These are phyloP conservation scores for Eupithecia tripunctaria DNA, from an alignment of 2,888 invertebrate species.

Conservation along the genomic window DNA sequence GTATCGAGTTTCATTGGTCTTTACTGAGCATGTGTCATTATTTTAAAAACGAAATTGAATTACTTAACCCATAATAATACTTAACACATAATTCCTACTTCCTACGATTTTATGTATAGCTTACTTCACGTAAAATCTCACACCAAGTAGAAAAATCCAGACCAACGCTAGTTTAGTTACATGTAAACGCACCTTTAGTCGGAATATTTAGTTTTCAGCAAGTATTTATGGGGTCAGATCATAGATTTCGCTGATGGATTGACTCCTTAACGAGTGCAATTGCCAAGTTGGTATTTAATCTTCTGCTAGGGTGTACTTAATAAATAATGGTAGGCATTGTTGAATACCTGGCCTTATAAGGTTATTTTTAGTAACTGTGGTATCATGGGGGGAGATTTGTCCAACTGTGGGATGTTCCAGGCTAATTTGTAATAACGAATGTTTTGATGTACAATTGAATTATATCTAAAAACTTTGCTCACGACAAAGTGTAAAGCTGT, in stretches of 20 bases:
- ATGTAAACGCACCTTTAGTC: constrained; percentile 9
- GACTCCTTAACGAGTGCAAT: constrained; percentile 25
- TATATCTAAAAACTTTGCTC: no score
- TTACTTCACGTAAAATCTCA: background rate
- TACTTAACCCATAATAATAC: background rate
- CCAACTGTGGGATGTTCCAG: background rate
- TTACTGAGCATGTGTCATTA: background rate
- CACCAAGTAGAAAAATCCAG: background rate
- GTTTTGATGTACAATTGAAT: no score
- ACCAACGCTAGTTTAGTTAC: background rate
- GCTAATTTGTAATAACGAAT: no score
- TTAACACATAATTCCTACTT: no score
- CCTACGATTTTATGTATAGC: no score
- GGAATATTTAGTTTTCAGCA: constrained; percentile 34
- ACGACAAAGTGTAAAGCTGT: no score
- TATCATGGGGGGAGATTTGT: background rate
- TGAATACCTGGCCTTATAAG: background rate
- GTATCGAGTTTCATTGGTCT: background rate
- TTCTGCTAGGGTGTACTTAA: background rate
- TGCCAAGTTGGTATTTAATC: constrained; percentile 19
- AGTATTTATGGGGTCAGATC: constrained; percentile 37
- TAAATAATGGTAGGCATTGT: constrained; percentile 3
- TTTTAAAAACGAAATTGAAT: background rate
- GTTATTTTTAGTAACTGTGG: background rate
- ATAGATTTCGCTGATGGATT: constrained; percentile 34